phyloP scores from a whole-genome alignment of 1,140 invertebrate species.

The Sipha flava region DNA sequence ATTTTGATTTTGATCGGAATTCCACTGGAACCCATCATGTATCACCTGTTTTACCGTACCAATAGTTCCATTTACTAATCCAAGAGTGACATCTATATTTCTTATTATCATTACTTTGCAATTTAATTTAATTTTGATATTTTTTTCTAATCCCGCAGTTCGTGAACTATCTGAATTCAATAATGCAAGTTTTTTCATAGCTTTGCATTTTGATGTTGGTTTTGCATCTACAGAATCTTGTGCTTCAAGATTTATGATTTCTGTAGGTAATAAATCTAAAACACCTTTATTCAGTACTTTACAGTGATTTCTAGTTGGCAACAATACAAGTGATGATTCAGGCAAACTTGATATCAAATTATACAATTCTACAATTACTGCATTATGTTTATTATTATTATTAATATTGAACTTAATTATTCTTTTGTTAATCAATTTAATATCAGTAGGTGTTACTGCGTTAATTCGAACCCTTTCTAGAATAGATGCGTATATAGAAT shows the following conservation, averaged over 20 bases:
- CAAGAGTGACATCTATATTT: conserved; percentile 41
- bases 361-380: background rate
- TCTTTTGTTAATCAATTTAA: background rate
- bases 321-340: background rate
- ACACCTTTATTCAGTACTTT: background rate
- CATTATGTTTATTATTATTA: background rate
- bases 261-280: conserved; percentile 3
- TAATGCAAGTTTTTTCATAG: conserved; percentile 36
- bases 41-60: conserved; percentile 35
- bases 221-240: conserved; percentile 9
- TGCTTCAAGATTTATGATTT: background rate
- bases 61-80: conserved; percentile 40
- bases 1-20: conserved; percentile 33
- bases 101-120: conserved; percentile 40
- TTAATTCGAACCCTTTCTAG: conserved; percentile 9
- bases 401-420: background rate
- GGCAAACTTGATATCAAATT: background rate
- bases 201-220: conserved; percentile 21
- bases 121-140: conserved; percentile 39
- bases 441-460: background rate
- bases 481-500: background rate
- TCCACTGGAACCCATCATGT: conserved; percentile 6
- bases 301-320: conserved; percentile 14
- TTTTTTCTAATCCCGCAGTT: conserved; percentile 36
- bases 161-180: conserved; percentile 35